Percentiles rank a stretch among this genome's conserved stretches.
Conservation (phyloP, 2,888 invertebrate species). For the Homarus gammarus region DNA sequence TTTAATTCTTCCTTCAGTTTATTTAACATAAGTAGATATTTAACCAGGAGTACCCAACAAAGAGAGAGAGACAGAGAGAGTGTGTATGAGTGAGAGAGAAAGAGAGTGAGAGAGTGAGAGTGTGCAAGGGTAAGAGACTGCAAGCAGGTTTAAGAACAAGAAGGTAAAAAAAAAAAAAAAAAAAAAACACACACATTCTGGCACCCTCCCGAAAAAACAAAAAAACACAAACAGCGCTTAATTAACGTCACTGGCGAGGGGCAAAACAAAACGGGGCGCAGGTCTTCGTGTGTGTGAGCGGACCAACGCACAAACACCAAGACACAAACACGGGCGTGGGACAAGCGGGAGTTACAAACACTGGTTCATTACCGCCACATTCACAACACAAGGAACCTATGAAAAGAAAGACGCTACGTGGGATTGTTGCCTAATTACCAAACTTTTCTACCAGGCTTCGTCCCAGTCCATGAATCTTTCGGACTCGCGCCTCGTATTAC, state of each 20-base stretch:
- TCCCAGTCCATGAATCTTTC: slow-evolving; percentile 26
- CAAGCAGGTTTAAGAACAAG: no score
- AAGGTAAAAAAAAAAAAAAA: no score
- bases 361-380: slow-evolving; percentile 61
- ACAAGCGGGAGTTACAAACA: slow-evolving; percentile 36
- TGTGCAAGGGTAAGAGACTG: not conserved
- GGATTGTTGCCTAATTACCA: slow-evolving; percentile 55
- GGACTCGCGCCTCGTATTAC: not conserved
- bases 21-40: not conserved
- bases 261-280: slow-evolving; percentile 10
- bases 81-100: not conserved
- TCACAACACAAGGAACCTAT: slow-evolving; percentile 58
- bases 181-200: no score
- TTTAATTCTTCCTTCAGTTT: no score
- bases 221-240: slow-evolving; percentile 51
- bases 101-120: slow-evolving; percentile 9
- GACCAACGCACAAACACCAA: slow-evolving; percentile 48
- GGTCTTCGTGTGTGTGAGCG: slow-evolving; percentile 10
- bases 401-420: slow-evolving; percentile 48
- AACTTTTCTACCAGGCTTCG: slow-evolving; percentile 28
- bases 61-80: not conserved
- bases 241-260: slow-evolving; percentile 42
- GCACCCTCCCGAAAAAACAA: no score
- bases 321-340: slow-evolving; percentile 30
- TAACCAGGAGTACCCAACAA: no score